These are phyloP conservation scores for Orycteropus afer DNA, from an alignment of 2,113 vertebrate species.

Conservation along the genomic window DNA sequence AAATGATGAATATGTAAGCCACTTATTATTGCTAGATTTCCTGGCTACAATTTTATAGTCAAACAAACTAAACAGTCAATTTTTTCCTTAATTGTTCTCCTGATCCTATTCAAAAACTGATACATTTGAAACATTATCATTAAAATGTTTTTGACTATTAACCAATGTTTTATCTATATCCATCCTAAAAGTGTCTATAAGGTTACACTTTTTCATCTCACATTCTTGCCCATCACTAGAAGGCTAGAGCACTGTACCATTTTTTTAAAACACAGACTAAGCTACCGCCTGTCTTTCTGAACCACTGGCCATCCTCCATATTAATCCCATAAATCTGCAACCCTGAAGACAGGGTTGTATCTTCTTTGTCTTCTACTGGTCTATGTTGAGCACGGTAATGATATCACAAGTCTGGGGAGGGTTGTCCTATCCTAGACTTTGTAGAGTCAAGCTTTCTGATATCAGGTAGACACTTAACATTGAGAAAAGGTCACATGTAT, in stretches of 20 bases:
- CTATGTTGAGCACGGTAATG: neutral
- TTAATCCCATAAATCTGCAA: neutral
- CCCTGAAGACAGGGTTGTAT: neutral
- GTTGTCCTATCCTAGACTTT: neutral
- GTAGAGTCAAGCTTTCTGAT: neutral
- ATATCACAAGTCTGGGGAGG: neutral
- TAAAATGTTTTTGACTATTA: neutral
- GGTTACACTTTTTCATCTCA: neutral
- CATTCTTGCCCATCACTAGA: neutral
- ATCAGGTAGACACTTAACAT: neutral
- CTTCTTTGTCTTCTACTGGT: neutral
- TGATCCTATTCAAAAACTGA: constrained; percentile 11
- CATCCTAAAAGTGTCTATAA: neutral
- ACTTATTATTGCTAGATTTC: constrained; percentile 17
- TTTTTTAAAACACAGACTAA: neutral
- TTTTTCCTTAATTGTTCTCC: neutral
- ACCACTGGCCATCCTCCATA: neutral
- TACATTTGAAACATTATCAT: constrained; percentile 43
- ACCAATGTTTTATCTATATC: neutral
- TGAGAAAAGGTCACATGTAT: neutral
- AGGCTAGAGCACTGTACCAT: neutral
- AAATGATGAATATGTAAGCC: constrained; percentile 36
- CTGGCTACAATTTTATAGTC: constrained; percentile 2
- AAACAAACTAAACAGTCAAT: neutral
- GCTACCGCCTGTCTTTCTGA: neutral